Evolutionary conservation across 2,888 invertebrate genomes (phyloP).

Genomic region (Scelioninae gen. 1): DNA sequence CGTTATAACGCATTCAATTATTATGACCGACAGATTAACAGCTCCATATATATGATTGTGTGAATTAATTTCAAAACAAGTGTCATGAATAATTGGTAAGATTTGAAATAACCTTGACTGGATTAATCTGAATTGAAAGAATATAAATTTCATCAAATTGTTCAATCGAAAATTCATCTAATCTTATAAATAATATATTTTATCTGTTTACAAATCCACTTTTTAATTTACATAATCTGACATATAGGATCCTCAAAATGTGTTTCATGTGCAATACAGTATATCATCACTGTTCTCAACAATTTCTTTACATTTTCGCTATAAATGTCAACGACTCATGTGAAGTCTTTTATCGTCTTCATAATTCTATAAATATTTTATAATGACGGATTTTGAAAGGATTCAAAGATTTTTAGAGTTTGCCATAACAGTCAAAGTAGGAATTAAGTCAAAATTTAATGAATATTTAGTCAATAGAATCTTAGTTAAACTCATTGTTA

Average conservation of each 20-base stretch:
- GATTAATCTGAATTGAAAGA: conserved; percentile 14
- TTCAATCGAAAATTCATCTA: neutral
- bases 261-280: neutral
- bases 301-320: neutral
- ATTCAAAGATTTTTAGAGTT: conserved; percentile 34
- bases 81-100: conserved; percentile 43
- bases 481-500: conserved; percentile 64
- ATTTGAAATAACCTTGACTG: conserved; percentile 32
- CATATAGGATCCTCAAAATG: too few relatives aligned
- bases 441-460: conserved; percentile 47
- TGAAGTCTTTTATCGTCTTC: conserved; percentile 31
- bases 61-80: conserved; percentile 24
- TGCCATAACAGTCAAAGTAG: conserved; percentile 37
- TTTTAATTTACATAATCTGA: too few relatives aligned
- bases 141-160: neutral
- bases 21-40: too few relatives aligned
- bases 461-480: conserved; percentile 55
- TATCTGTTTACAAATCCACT: too few relatives aligned
- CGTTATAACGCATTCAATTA: too few relatives aligned
- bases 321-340: conserved; percentile 6
- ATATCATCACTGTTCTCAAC: neutral
- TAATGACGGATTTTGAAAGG: conserved; percentile 33
- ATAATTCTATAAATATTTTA: conserved; percentile 43
- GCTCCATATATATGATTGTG: neutral
- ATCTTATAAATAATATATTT: too few relatives aligned